Evolutionary conservation across 2,888 invertebrate species (phyloP).

Genomic region (Leptinotarsa juncta): DNA sequence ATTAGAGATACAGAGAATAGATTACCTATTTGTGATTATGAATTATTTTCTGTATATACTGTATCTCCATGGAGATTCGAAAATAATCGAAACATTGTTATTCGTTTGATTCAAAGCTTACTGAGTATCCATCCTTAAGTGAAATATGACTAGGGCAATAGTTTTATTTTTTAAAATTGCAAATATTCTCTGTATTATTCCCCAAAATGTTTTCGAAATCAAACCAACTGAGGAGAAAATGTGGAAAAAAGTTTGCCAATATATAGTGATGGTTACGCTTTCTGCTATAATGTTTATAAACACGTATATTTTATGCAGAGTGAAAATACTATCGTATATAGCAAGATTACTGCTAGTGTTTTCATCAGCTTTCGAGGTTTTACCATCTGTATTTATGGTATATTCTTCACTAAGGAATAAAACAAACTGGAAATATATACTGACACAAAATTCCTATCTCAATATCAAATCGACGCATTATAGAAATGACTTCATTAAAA

Average conservation of each 20-base stretch:
- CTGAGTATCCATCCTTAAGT: background rate
- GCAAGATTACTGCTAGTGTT: background rate
- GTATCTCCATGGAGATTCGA: too few species aligned
- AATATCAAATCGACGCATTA: background rate
- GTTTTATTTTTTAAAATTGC: background rate
- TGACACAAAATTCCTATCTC: background rate
- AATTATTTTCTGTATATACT: too few species aligned
- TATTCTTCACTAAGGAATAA: background rate
- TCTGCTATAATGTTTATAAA: background rate
- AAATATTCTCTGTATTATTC: background rate
- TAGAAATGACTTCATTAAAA: background rate
- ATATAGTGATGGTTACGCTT: background rate
- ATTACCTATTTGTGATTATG: too few species aligned
- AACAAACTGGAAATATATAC: background rate
- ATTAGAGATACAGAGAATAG: too few species aligned
- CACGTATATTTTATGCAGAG: background rate
- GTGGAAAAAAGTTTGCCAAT: background rate
- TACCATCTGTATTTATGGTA: background rate
- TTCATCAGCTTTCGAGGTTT: background rate
- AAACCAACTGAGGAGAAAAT: background rate
- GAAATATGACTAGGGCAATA: conserved; percentile 37
- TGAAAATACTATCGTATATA: background rate
- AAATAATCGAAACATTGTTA: too few species aligned
- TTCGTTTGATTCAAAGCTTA: too few species aligned
- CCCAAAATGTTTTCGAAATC: background rate